These are phyloP conservation scores for Autographa gamma DNA, from an alignment of 2,888 invertebrate species.

Conservation along the genomic window DNA sequence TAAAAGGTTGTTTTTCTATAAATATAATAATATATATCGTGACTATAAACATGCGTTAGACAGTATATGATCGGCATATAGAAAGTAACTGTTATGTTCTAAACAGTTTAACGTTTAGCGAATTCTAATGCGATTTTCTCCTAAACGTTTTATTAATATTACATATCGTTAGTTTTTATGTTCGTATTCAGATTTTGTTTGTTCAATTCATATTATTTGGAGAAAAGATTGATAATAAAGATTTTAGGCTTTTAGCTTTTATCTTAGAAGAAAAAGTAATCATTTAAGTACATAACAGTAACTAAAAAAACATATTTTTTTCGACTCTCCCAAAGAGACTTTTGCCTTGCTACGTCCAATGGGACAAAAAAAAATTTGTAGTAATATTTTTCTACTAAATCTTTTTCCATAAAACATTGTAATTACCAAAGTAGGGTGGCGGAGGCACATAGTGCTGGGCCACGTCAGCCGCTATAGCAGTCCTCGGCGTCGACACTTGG, in stretches of 20 bases:
- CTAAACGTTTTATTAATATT: background rate
- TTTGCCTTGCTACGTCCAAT: too few relatives aligned
- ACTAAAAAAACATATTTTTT: too few relatives aligned
- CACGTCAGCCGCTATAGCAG: constrained; percentile 82
- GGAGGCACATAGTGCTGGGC: constrained; percentile 85
- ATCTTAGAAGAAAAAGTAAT: too few relatives aligned
- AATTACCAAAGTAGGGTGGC: constrained; percentile 85
- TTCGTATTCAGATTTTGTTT: background rate
- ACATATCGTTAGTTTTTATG: background rate
- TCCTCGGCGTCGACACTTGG: constrained; percentile 88
- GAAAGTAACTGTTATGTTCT: background rate
- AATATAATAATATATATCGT: too few relatives aligned
- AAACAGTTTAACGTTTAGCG: background rate
- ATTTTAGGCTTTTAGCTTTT: too few relatives aligned
- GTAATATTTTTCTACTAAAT: too few relatives aligned
- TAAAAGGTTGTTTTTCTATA: too few relatives aligned
- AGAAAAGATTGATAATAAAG: too few relatives aligned
- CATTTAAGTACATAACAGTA: too few relatives aligned
- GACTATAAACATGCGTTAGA: background rate
- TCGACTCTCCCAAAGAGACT: too few relatives aligned
- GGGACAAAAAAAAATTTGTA: too few relatives aligned
- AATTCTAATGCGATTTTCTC: background rate
- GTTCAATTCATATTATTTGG: background rate
- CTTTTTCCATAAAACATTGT: background rate
- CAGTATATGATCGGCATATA: background rate